Evolutionary conservation across 2,113 vertebrate species (phyloP).

Genomic region (Chlamydotis undulata): DNA sequence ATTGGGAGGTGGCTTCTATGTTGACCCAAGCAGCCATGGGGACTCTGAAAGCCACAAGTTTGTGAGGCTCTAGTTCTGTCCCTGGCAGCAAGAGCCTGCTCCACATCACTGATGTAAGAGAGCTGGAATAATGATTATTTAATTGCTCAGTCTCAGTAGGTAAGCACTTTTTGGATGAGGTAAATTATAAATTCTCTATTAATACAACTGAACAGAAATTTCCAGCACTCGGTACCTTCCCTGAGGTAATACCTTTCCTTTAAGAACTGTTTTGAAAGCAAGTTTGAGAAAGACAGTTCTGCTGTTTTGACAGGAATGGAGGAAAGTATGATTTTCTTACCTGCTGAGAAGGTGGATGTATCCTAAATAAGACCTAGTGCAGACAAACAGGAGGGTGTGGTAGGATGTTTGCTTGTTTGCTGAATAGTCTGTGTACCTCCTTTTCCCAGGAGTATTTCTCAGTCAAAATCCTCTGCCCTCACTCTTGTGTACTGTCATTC

Average conservation of each 20-base stretch:
- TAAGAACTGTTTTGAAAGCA: slow-evolving; percentile 11
- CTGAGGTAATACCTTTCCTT: slow-evolving; percentile 13
- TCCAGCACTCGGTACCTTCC: neutral
- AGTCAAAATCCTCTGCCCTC: neutral
- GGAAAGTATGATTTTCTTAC: neutral
- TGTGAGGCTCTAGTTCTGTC: neutral
- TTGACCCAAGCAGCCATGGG: neutral
- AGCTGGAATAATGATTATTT: neutral
- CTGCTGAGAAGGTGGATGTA: neutral
- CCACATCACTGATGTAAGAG: neutral
- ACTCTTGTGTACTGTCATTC: neutral
- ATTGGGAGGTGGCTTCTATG: neutral
- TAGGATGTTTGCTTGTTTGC: neutral
- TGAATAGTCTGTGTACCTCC: neutral
- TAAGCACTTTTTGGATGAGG: neutral
- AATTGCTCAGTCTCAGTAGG: neutral
- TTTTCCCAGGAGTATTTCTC: neutral
- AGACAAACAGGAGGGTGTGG: neutral
- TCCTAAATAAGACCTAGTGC: neutral
- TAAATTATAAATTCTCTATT: neutral
- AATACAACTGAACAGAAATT: slow-evolving; percentile 10
- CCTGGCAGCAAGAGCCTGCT: neutral
- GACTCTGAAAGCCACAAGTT: neutral
- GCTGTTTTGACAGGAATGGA: neutral
- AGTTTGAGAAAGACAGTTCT: neutral